These are phyloP conservation scores for Polyodon spathula DNA, from an alignment of 2,113 vertebrate species.

Conservation along the genomic window DNA sequence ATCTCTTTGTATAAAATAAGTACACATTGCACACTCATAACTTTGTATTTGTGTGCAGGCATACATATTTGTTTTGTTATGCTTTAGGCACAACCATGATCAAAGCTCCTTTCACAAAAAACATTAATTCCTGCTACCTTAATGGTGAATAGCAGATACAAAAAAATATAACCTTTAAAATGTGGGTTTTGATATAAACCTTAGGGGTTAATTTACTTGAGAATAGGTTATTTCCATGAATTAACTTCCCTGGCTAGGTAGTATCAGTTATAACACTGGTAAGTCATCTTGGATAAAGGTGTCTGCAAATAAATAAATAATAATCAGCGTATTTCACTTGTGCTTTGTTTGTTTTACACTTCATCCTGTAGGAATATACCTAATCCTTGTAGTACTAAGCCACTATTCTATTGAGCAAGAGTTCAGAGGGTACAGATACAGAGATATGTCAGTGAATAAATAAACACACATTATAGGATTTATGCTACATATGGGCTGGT, in stretches of 20 bases:
- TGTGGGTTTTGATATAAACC: too few species aligned
- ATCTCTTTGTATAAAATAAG: background rate
- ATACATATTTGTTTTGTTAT: background rate
- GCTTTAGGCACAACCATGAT: background rate
- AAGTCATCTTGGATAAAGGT: too few species aligned
- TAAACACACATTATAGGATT: conserved; percentile 55
- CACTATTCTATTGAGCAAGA: conserved; percentile 34
- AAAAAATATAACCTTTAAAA: too few species aligned
- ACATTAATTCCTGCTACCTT: too few species aligned
- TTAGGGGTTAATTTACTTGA: too few species aligned
- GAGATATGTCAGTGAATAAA: conserved; percentile 32
- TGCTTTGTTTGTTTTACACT: conserved; percentile 8
- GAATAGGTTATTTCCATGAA: too few species aligned
- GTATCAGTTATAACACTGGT: too few species aligned
- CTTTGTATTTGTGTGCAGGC: background rate
- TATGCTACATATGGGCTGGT: conserved; percentile 47
- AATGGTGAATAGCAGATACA: too few species aligned
- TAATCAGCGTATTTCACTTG: background rate
- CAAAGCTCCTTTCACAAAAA: too few species aligned
- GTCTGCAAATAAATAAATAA: background rate
- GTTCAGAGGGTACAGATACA: conserved; percentile 41
- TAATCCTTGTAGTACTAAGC: conserved; percentile 31
- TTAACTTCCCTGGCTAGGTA: too few species aligned
- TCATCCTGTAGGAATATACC: conserved; percentile 24
- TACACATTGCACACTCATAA: background rate